Evolutionary conservation across 1,140 invertebrate genomes (phyloP), one percentile per base, ranked within the genome.

Genomic region (Drosophila paulistorum): DNA sequence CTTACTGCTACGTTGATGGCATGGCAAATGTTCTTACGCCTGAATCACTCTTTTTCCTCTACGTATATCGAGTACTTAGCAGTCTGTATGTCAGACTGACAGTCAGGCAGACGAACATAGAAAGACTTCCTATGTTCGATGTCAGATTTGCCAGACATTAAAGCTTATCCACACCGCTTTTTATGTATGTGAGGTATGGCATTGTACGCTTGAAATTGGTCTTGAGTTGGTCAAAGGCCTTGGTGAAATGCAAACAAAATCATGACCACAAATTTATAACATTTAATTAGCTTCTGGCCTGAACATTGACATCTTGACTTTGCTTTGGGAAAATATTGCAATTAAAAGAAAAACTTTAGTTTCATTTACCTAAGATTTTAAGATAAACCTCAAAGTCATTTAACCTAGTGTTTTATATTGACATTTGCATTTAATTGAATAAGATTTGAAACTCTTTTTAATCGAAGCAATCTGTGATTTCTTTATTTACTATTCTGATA

Each of bases 1-100:
- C 74, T 81, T 76, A 70, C 58, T 68, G 67, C 65, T 71, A 85
- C 74, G 74, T 74, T 84, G 74, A 85, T 84, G 74, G 81, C 81
- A 77, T 77, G 70, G 77, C 77, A 77, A 83, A 84, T 81, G 74
- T 81, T 39, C 75, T 71, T 71, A 82, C 51, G 74, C 74, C 77
- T 58, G 39, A 69, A 23, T 72, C 68, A 45, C 71, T 33, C 63
- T 23, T 30, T 11, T 30, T 20, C n/a, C 54, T 20, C 4, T 57
- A 14, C 26, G 33, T 71, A 42, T 23, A 13, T 37, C 20, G 69
- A 76, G 74, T 77, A 77, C 74, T 77, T 77, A 77, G 45, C 60
- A 70, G 55, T 65, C 74, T 37, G 57, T 11, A 59, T 39, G 17
- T 51, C 45, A 59, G 57, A 39, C 33, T 37, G 57, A 35, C n/a